These are phyloP conservation scores for Arvicanthis niloticus DNA, from an alignment of 2,113 vertebrate species.

Conservation along the genomic window DNA sequence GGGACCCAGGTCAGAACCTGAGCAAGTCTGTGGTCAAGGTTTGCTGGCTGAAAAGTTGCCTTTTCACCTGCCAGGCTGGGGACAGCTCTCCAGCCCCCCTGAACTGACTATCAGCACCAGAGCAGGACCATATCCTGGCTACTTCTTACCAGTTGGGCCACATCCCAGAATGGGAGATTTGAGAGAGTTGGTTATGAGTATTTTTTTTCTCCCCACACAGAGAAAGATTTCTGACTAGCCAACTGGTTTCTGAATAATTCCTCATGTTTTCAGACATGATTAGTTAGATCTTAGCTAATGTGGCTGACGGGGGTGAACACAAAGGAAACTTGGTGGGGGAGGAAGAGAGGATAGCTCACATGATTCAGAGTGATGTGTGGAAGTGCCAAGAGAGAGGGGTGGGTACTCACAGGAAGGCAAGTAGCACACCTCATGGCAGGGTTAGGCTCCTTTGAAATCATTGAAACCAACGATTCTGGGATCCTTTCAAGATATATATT, in stretches of 20 bases:
- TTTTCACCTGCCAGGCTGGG: slow-evolving; percentile 18
- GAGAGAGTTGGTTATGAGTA: not conserved
- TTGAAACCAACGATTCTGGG: not conserved
- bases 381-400: not conserved
- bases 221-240: slow-evolving; percentile 25
- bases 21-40: not conserved
- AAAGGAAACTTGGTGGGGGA: not conserved
- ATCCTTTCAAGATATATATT: not conserved
- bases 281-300: not conserved
- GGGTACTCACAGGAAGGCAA: not conserved
- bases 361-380: not conserved
- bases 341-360: not conserved
- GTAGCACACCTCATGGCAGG: not conserved
- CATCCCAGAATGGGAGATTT: slow-evolving; percentile 32
- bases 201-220: not conserved
- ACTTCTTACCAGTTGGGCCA: not conserved
- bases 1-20: not conserved
- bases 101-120: not conserved
- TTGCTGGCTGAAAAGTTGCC: not conserved
- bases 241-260: not conserved
- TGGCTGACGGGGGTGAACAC: not conserved
- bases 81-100: not conserved
- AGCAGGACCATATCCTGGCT: slow-evolving; percentile 32
- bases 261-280: not conserved
- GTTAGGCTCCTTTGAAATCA: not conserved